phyloP scores from a whole-genome alignment of 2,888 invertebrate species.

The Drosophila conformis region DNA sequence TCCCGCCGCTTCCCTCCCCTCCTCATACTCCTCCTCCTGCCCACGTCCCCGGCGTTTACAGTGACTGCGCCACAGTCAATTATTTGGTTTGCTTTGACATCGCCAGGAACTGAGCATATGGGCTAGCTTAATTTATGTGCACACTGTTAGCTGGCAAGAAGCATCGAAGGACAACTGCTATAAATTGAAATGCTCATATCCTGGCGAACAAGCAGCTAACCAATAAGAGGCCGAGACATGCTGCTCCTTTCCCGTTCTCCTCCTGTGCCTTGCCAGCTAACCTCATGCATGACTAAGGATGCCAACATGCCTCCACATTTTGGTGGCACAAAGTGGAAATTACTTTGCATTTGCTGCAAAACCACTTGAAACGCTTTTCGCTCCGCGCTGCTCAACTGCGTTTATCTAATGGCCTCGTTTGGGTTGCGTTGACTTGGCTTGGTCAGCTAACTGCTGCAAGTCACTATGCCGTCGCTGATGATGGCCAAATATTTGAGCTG shows the following conservation, averaged over 20 bases:
- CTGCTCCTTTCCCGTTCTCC: neutral
- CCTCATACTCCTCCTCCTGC: neutral
- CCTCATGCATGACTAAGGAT: slow-evolving; percentile 60
- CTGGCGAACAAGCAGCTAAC: slow-evolving; percentile 46
- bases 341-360: slow-evolving; percentile 60
- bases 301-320: slow-evolving; percentile 52
- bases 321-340: slow-evolving; percentile 71
- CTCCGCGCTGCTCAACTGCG: slow-evolving; percentile 37
- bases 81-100: slow-evolving; percentile 47
- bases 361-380: slow-evolving; percentile 48
- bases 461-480: slow-evolving; percentile 41
- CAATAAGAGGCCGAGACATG: slow-evolving; percentile 47
- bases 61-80: slow-evolving; percentile 31
- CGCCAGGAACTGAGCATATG: slow-evolving; percentile 14
- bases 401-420: slow-evolving; percentile 70
- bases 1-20: neutral
- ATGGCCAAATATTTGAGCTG: slow-evolving; percentile 66
- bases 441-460: slow-evolving; percentile 63
- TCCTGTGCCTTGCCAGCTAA: neutral
- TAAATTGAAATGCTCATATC: slow-evolving; percentile 78
- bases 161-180: slow-evolving; percentile 58
- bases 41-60: neutral
- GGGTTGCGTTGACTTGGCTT: slow-evolving; percentile 36
- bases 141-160: slow-evolving; percentile 33
- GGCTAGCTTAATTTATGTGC: slow-evolving; percentile 68